Base-by-base conservation (phyloP, 2,888 invertebrate genomes). In the Lordiphosa andalusiaca region DNA sequence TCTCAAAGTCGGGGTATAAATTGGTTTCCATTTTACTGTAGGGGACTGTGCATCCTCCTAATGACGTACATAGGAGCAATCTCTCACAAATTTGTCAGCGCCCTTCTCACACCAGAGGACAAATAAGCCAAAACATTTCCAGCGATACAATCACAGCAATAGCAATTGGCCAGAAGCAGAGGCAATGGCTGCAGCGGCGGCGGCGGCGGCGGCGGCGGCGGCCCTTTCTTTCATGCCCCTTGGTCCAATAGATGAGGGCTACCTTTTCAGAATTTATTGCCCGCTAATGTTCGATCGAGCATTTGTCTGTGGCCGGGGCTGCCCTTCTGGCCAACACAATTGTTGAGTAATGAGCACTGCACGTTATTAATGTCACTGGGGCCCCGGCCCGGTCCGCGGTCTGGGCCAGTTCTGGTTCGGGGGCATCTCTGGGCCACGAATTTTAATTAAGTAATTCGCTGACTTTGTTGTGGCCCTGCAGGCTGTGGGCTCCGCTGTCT, bases 371-470 rank as follows among this genome's bases (percentile, higher is more conserved):
- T 80, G 78, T 80, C 78, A 82, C 66, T 82, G 68, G 67, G 49
- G 46, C 67, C 41, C 37, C 44, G 67, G 49, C 46, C 67, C 41
- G 37, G 47, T 46, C 30, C 7, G n/a, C 49, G n/a, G 46, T 25
- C 13, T 36, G 12, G 33, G 25, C 42, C 36, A 23, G 37, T 67
- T 52, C 54, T 55, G 23, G 37, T 39, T 47, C 48, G 42, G 61
- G 49, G 61, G 66, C 71, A 55, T 63, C 62, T 66, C 42, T 68
- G 80, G 81, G 83, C 85, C 86, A 87, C 75, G 78, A 72, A 83
- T 86, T 87, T 87, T 87, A 87, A 87, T 87, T 87, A 87, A 87
- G 87, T 85, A 87, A 87, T 87, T 85, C 76, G 76, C 73, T 74
- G 82, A 74, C 73, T 76, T 76, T 75, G 80, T 76, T 71, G 30